Base-by-base conservation (phyloP, 2,797 vertebrate genomes). In the Hydrophis major region DNA sequence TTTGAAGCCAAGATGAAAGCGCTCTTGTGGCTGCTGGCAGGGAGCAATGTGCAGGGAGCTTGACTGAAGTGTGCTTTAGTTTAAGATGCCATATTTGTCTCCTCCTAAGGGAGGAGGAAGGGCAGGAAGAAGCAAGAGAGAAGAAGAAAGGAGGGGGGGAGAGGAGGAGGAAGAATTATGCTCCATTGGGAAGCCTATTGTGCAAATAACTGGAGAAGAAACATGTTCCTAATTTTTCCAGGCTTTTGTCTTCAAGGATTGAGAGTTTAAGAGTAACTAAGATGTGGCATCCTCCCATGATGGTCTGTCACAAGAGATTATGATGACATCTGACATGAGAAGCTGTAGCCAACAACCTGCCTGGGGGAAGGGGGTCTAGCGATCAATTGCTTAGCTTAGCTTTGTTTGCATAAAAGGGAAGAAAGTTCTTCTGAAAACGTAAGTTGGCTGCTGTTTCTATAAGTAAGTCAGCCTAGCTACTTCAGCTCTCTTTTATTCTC, bases 1-100 rank as follows among this genome's bases (percentile, higher is more conserved):
- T 98, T 98, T 98, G 98, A 98, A 98, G 97, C 97, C 88, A 93
- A 98, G 97, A 98, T 98, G 97, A 98, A 98, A 98, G 97, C 94
- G 95, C 59, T 92, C 96, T 96, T 97, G 97, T 96, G 97, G 97
- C 97, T 98, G 97, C 97, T 97, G 97, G 97, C 97, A 97, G 78
- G 0, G 86, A 96, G 96, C 95, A 83, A 28, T 95, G 96, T 92
- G n/a, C 94, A 95, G 94, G 96, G 97, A 97, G 96, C 95, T 69
- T 16, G 74, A 93, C 96, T 96, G 95, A 97, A 97, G 97, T 97
- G 97, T 98, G 97, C 97, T 98, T 98, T 98, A 97, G 97, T 98
- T 97, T 98, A 98, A 98, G 97, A 97, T 95, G 97, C 96, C 97
- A 97, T 92, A 93, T 94, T 97, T 91, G 95, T 94, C 93, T 88